Conservation (phyloP, 2,113 vertebrate genomes). For the Limanda limanda region DNA sequence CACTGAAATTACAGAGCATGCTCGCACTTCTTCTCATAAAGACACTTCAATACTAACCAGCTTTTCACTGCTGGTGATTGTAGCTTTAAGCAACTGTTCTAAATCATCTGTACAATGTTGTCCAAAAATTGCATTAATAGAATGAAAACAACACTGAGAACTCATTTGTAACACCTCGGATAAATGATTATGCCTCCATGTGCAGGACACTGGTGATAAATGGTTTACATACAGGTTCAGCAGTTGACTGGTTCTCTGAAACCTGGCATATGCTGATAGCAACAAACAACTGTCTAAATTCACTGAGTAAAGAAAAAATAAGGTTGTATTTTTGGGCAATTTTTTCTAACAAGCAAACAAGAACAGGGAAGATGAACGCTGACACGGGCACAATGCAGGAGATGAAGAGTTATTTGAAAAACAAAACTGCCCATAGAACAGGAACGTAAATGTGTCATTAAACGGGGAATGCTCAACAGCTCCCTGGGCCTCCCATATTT, state of each 20-base stretch:
- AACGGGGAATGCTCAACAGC: conserved; percentile 74
- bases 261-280: not conserved
- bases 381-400: conserved; percentile 12
- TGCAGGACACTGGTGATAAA: conserved; percentile 19
- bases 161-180: conserved; percentile 10
- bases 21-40: conserved; percentile 79
- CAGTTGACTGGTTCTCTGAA: not conserved
- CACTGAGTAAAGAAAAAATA: not conserved
- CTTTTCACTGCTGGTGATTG: conserved; percentile 74
- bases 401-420: conserved; percentile 33
- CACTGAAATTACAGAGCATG: conserved; percentile 73
- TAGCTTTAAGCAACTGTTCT: conserved; percentile 76
- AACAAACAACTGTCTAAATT: not conserved
- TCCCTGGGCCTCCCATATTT: conserved; percentile 71
- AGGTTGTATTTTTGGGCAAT: not conserved
- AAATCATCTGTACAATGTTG: conserved; percentile 67
- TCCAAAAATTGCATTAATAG: conserved; percentile 66
- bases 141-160: conserved; percentile 42
- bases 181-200: conserved; percentile 32
- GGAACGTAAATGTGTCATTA: conserved; percentile 72
- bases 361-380: not conserved
- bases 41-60: conserved; percentile 85
- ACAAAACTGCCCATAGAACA: conserved; percentile 28
- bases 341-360: conserved; percentile 5
- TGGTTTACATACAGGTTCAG: conserved; percentile 14